Base-by-base conservation (phyloP, 64 coral and sea anemone genomes). In the Montipora foliosa region DNA sequence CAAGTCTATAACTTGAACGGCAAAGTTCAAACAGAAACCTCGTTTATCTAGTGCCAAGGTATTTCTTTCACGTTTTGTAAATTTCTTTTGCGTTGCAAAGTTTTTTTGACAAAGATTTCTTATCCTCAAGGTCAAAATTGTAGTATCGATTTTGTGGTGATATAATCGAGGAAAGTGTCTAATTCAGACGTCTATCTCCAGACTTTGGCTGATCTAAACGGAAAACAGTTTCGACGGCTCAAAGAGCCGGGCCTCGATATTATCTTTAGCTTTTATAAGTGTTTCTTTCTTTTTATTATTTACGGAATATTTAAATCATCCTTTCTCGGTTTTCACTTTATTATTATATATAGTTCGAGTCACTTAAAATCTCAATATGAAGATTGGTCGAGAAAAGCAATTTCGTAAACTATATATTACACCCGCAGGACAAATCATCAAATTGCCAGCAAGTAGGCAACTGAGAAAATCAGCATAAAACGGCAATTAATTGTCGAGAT, bases 81-180 rank as follows among this genome's bases (percentile, higher is more conserved):
- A 4, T 68, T 68, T 68, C 64, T 68, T 68, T 4, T 68, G 4
- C 14, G 10, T 68, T 68, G 10, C 16, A 17, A n/a, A 17, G 37
- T 37, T 37, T 37, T 37, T 37, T 68, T n/a, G 17, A 68, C 64
- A 68, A 1, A 37, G 12, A 68, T 13, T 17, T 68, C 17, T 68
- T 71, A 7, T 71, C 17, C 68, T 7, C 5, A 20, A 71, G 19
- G 20, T 5, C 68, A n/a, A 3, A 71, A 6, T 71, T 78, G 19
- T 49, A 17, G 47, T 78, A 78, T 78, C 47, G 76, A 78, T 78
- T 22, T 78, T 78, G 46, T 46, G 16, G 15, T 78, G 44, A 78
- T 49, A 19, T 21, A 13, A 13, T 76, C 16, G 47, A 8, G 76
- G 17, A 47, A 49, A 78, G 6, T 8, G 49, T 78, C 47, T 17